Evolutionary conservation across 1,140 invertebrate genomes (phyloP), one percentile per base, ranked within the genome.

Genomic region (Sweltsa coloradensis): DNA sequence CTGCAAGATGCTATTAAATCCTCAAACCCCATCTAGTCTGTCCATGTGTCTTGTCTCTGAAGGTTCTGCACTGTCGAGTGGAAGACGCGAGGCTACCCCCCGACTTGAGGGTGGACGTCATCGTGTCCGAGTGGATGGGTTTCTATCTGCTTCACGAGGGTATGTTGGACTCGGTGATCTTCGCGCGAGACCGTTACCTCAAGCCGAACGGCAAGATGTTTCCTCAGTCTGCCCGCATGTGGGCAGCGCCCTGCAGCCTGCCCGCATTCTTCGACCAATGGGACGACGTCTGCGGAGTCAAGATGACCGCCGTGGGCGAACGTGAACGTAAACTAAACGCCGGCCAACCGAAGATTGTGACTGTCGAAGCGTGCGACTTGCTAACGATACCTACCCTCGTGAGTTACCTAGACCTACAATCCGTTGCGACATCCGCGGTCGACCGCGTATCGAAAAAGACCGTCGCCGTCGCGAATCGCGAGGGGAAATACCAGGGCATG

Each of bases 71-170:
- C 50, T 68, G 70, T 6, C 77, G 74, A 64, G 70, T 84, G 6
- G 83, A 85, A 63, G 76, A 85, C 44, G 65, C 83, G 2, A 53
- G 57, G 3, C 57, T 84, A 21, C 75, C 77, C 5, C 67, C 69
- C 34, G 73, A 71, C 11, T 78, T 82, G 45, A 85, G 90, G 71
- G 90, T 96, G 16, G 95, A 99, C 64, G 80, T 98, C 19, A 95
- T 98, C 55, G 83, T 99, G 24, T 96, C 91, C 4, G 96, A 99
- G 68, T 99, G 96, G 96, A 99, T 99, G 96, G 96, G 96, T 3
- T 98, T 98, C 69, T 97, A 97, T 67, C 69, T 99, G 34, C 71
- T 99, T 5, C 97, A 97, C 61, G 96, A 99, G 70, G 94, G 91
- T 18, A 99, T 99, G 96, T 65, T 99, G 25, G 90, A 97, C 60